phyloP scores from a whole-genome alignment of 2,888 invertebrate genomes.

The Eledona agricola region DNA sequence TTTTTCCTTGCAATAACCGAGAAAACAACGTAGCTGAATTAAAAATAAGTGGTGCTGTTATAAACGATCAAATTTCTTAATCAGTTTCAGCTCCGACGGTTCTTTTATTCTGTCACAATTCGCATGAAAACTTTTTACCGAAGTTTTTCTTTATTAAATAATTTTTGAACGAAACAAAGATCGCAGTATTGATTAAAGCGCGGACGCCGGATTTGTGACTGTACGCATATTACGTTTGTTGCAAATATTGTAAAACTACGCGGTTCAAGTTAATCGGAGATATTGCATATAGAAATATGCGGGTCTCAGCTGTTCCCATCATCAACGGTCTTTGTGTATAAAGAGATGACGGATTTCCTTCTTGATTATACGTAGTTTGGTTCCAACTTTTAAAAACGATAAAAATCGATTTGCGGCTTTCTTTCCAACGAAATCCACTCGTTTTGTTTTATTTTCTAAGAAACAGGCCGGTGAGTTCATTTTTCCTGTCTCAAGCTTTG shows the following conservation, averaged over 20 bases:
- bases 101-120: slow-evolving; percentile 24
- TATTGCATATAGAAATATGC: slow-evolving; percentile 12
- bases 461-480: too few species aligned
- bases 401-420: too few species aligned
- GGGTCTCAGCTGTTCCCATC: slow-evolving; percentile 26
- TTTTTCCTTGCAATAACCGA: too few species aligned
- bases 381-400: too few species aligned
- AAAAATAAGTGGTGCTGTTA: slow-evolving; percentile 8
- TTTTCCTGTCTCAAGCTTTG: too few species aligned
- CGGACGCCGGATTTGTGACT: too few species aligned
- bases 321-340: slow-evolving; percentile 19
- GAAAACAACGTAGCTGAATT: not conserved
- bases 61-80: slow-evolving; percentile 26
- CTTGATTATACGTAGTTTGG: slow-evolving; percentile 9
- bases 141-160: slow-evolving; percentile 15
- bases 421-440: too few species aligned
- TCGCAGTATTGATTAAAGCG: too few species aligned
- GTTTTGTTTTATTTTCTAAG: too few species aligned
- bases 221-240: slow-evolving; percentile 19
- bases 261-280: slow-evolving; percentile 18
- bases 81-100: slow-evolving; percentile 15
- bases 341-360: slow-evolving; percentile 1
- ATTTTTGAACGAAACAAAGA: too few species aligned
- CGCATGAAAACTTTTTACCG: slow-evolving; percentile 18
- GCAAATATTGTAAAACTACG: slow-evolving; percentile 14